These are phyloP conservation scores for Drosophila obscura DNA, from an alignment of 1,140 invertebrate genomes.

Conservation along the genomic window DNA sequence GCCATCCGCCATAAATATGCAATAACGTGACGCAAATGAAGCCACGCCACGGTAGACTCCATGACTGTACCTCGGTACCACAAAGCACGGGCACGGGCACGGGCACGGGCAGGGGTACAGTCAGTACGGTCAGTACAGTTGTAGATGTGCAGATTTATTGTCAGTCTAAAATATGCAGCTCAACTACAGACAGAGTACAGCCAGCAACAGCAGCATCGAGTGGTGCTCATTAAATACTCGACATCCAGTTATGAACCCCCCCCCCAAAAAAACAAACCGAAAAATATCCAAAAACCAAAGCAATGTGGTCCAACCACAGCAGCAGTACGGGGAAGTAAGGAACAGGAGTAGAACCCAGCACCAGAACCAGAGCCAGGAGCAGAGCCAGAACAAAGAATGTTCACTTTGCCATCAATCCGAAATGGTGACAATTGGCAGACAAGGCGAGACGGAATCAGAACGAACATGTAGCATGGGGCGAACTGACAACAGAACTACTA, in stretches of 20 bases:
- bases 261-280: constrained; percentile 18
- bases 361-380: neutral
- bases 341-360: neutral
- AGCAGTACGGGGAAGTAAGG: too few relatives aligned
- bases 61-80: constrained; percentile 16
- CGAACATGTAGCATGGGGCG: constrained; percentile 29
- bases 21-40: constrained; percentile 57
- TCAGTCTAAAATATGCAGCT: constrained; percentile 22
- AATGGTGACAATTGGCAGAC: constrained; percentile 74
- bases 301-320: constrained; percentile 26
- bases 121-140: neutral
- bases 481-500: constrained; percentile 30
- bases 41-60: constrained; percentile 26
- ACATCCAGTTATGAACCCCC: constrained; percentile 30
- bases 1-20: constrained; percentile 50
- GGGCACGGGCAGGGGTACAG: neutral
- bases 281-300: constrained; percentile 42
- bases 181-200: neutral
- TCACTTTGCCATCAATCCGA: constrained; percentile 64
- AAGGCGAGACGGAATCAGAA: constrained; percentile 39
- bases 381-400: neutral
- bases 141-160: constrained; percentile 50
- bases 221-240: constrained; percentile 18
- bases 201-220: constrained; percentile 3
- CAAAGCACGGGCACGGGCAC: neutral